Conservation (phyloP, 23 tunicate species). For the Diplosoma virens region DNA sequence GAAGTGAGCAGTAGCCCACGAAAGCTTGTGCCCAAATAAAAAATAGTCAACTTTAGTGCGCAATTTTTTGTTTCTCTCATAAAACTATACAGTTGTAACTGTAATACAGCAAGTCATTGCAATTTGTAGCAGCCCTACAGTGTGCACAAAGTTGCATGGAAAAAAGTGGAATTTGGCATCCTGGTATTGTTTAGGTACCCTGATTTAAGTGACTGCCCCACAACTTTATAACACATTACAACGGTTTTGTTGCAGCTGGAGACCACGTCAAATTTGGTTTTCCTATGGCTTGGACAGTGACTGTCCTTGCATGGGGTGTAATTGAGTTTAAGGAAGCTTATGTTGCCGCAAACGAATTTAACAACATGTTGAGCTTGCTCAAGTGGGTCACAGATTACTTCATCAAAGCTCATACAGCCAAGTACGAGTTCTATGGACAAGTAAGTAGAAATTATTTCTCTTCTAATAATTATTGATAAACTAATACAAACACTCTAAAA, state of each 20-base stretch:
- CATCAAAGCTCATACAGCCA: constrained; percentile 71
- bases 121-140: too few relatives aligned
- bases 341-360: constrained; percentile 46
- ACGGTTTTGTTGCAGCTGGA: constrained; percentile 48
- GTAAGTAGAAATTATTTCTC: constrained; percentile 11
- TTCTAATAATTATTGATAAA: too few relatives aligned
- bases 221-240: too few relatives aligned
- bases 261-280: constrained; percentile 80
- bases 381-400: constrained; percentile 78
- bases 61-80: too few relatives aligned
- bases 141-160: too few relatives aligned
- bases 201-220: too few relatives aligned
- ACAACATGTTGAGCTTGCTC: constrained; percentile 25
- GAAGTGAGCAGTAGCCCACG: too few relatives aligned
- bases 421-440: constrained; percentile 73
- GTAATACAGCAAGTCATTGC: background rate
- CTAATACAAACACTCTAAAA: too few relatives aligned
- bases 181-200: background rate
- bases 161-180: too few relatives aligned
- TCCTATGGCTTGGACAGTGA: constrained; percentile 87
- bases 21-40: too few relatives aligned
- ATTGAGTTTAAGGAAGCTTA: constrained; percentile 70
- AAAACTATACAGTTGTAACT: background rate
- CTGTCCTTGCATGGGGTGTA: constrained; percentile 88
- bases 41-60: too few relatives aligned